Conservation (phyloP, 2,888 invertebrate genomes). For the Linnaemya vulpina region DNA sequence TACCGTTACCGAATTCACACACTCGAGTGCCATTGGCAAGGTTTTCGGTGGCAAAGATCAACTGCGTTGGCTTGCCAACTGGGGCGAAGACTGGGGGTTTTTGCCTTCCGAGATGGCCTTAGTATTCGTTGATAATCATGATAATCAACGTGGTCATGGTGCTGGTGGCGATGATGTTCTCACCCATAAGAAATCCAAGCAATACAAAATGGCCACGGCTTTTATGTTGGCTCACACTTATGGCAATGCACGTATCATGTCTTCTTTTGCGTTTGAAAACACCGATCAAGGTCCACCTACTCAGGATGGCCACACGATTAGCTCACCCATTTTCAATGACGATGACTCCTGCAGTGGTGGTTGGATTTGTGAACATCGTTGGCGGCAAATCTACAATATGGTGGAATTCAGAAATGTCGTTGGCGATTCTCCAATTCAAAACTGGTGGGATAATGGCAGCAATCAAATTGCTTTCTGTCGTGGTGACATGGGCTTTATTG, state of each 20-base stretch:
- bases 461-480: conserved; percentile 94
- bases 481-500: conserved; percentile 89
- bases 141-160: conserved; percentile 92
- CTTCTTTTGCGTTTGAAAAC: conserved; percentile 89
- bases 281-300: conserved; percentile 88
- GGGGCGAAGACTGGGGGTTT: conserved; percentile 88
- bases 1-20: conserved; percentile 90
- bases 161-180: conserved; percentile 86
- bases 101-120: conserved; percentile 86
- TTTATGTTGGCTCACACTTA: conserved; percentile 95
- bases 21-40: conserved; percentile 83
- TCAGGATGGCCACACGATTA: conserved; percentile 85
- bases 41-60: conserved; percentile 86
- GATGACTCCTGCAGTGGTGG: conserved; percentile 86
- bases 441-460: conserved; percentile 92
- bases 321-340: conserved; percentile 86
- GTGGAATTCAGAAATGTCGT: conserved; percentile 89
- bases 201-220: conserved; percentile 91
- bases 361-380: conserved; percentile 94
- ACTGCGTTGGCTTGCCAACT: conserved; percentile 86
- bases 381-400: conserved; percentile 92
- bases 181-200: conserved; percentile 87
- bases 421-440: conserved; percentile 84
- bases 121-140: conserved; percentile 96
- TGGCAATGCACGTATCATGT: conserved; percentile 92